Conservation (phyloP, 2,113 vertebrate species). For the Arizona elegans region DNA sequence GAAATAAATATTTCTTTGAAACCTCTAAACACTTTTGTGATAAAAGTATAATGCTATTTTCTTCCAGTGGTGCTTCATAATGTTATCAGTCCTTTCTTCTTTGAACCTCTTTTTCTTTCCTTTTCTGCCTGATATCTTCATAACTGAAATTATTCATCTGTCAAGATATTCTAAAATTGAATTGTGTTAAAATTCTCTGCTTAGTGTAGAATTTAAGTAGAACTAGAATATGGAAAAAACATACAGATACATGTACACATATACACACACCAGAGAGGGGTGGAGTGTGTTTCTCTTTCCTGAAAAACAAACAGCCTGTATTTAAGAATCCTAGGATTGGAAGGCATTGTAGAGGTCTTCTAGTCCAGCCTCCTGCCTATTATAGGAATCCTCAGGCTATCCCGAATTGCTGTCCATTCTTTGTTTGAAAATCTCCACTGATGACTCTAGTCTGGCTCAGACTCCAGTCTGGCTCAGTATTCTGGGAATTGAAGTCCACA, state of each 20-base stretch:
- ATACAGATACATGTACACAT: background rate
- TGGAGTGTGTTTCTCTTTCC: background rate
- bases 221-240: background rate
- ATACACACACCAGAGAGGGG: background rate
- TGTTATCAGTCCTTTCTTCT: background rate
- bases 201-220: slow-evolving; percentile 25
- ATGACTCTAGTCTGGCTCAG: background rate
- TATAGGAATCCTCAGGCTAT: background rate
- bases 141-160: background rate
- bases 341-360: background rate
- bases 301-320: background rate
- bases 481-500: too few species aligned
- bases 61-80: background rate
- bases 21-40: background rate
- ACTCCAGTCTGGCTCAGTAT: too few species aligned
- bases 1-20: slow-evolving; percentile 11
- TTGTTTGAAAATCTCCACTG: background rate
- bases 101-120: background rate
- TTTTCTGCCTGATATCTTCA: background rate
- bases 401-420: background rate
- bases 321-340: background rate
- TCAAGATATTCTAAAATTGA: slow-evolving; percentile 7
- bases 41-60: background rate
- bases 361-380: background rate
- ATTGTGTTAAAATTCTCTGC: background rate